phyloP scores from a whole-genome alignment of 92 coral and sea anemone species.

The Bergia sp. region DNA sequence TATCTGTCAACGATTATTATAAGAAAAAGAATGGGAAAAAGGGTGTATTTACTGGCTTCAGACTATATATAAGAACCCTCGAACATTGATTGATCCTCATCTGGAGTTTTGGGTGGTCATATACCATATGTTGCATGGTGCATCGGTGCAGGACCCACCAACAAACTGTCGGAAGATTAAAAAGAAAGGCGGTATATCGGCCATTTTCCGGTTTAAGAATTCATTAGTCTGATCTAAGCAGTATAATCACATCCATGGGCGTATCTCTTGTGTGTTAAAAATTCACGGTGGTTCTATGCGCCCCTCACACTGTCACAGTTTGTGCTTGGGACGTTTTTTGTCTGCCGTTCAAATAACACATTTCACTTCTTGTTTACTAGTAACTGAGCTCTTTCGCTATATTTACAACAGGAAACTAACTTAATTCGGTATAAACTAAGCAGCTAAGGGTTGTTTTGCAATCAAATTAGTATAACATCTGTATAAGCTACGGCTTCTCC shows the following conservation, averaged over 20 bases:
- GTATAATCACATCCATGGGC: constrained; percentile 21
- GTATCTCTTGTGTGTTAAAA: neutral
- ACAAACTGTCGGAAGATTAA: constrained; percentile 37
- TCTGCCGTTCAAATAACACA: neutral
- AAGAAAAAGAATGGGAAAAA: neutral
- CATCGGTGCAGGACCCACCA: neutral
- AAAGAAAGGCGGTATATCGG: constrained; percentile 26
- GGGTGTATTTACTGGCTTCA: neutral
- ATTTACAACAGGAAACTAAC: neutral
- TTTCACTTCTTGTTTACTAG: neutral
- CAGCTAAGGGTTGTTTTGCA: neutral
- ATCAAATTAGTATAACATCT: neutral
- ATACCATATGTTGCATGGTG: constrained; percentile 12
- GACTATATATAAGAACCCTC: neutral
- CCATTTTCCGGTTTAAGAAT: constrained; percentile 36
- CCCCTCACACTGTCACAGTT: neutral
- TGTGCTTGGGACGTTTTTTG: neutral
- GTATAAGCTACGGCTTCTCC: neutral
- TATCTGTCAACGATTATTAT: neutral
- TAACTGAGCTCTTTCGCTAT: neutral
- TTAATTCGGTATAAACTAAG: neutral
- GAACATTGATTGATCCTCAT: neutral
- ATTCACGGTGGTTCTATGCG: neutral
- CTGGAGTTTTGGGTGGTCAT: constrained; percentile 23
- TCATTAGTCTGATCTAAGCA: constrained; percentile 29